Base-by-base conservation (phyloP, 2,797 vertebrate genomes). In the Sebastes matsubarae region DNA sequence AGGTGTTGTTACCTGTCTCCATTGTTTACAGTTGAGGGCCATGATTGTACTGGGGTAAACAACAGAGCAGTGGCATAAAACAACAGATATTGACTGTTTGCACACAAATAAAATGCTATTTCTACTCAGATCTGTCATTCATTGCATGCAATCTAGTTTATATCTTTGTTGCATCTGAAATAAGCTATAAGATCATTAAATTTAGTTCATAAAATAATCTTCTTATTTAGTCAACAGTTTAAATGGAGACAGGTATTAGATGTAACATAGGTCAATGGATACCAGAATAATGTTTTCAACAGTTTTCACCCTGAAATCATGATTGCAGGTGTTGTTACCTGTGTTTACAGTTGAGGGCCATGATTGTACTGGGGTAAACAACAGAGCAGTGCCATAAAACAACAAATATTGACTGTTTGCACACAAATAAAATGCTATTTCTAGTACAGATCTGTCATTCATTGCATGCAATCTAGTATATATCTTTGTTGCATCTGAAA, bases 291-390 rank as follows among this genome's bases (percentile, higher is more conserved):
- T 4, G 61, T 10, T 38, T 30, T 3, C 12, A 30, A 29, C 6
- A 6, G 5, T 34, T n/a, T 55, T 22, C 58, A 65, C 13, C 5
- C 60, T 54, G 57, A 34, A 6, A 69, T 14, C 52, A 50, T 52
- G 75, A 32, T 65, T 2, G 25, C 54, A 86, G 32, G 69, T 84
- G 42, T 46, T 46, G 73, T 70, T 55, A 22, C 9, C 34, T 12
- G 2, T 42, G 30, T 72, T 69, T 68, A 63, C 32, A 52, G 20
- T 1, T 10, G 8, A 54, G 5, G 36, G 36, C 20, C 52, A 72
- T 50, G 29, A 18, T 20, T 42, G 38, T 16, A 30, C 68, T 22
- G n/a, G 24, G 34, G 71, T 73, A 52, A 71, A 74, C 63, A 83
- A 30, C 60, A 69, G 4, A 52, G 27, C 57, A 55, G 12, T n/a